Evolutionary conservation across 2,888 invertebrate species (phyloP), one percentile per base, ranked within the genome.

Genomic region (Pterostichus niger): DNA sequence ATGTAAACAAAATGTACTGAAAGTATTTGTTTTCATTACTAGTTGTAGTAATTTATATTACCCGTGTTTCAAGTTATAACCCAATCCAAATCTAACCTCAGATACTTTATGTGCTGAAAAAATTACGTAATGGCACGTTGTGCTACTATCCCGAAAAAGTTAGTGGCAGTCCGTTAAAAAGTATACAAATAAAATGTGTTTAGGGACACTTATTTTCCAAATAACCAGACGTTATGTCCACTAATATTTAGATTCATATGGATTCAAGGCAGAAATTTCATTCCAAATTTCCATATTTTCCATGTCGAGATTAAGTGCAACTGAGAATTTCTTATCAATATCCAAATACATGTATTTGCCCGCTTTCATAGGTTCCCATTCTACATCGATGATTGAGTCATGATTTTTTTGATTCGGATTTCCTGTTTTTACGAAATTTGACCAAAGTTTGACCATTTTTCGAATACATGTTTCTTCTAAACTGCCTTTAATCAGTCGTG

Each of bases 211-310:
- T 24, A 24, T 3, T 24, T 24, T 24, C 24, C 24, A 24, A 3
- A 24, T 24, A 2, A 24, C 3, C 24, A 24, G 3, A 24, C 24
- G 3, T 24, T 49, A 49, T n/a, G 11, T 11, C 13, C 1, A 24
- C 13, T 59, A 33, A 35, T 9, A 64, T 64, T 35, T 64, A 11
- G 64, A 64, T 33, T 64, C n/a, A 64, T 33, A 64, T 13, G 3
- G 64, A 64, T 59, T 71, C 2, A 46, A 54, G 9, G 35, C 56
- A 68, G 68, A 76, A 7, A 85, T 75, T 33, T 86, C 85, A 33
- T 88, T 86, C 89, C 89, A 89, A 83, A 89, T 87, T 46, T 86
- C 40, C 83, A 88, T 85, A 68, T 89, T 85, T 6, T 88, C 86
- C 7, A 83, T 78, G 61, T 88, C 86, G 2, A 88, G 85, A 84